Conservation (phyloP, 2,113 vertebrate species). For the Oreochromis tanganicae region DNA sequence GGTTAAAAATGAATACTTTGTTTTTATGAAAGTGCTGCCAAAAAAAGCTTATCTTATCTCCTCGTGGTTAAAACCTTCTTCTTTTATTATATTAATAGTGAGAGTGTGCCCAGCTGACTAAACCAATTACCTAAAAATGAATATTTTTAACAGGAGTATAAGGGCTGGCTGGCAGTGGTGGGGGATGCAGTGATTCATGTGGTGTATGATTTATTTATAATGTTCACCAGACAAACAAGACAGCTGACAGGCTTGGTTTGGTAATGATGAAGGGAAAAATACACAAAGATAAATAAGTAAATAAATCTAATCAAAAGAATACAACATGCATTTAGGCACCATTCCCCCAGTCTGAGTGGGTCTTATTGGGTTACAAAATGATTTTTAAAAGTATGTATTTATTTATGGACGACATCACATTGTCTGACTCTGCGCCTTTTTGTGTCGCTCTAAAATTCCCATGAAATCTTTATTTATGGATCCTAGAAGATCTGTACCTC, state of each 20-base stretch:
- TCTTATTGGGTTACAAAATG: background rate
- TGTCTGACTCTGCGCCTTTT: background rate
- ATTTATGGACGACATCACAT: background rate
- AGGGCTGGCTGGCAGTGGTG: background rate
- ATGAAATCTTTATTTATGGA: background rate
- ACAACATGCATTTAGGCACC: background rate
- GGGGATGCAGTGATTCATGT: background rate
- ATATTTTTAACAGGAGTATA: background rate
- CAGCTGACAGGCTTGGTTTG: background rate
- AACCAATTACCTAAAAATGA: background rate
- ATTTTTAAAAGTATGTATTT: background rate
- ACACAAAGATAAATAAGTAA: background rate
- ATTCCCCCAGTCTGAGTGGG: background rate
- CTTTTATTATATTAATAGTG: background rate
- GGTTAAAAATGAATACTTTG: background rate
- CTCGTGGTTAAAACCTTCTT: background rate
- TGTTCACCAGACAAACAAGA: background rate
- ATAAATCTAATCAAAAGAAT: background rate
- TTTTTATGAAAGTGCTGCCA: background rate
- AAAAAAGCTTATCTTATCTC: background rate
- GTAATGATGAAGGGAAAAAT: background rate
- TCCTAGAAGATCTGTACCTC: background rate
- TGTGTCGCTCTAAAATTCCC: background rate
- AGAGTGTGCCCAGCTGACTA: background rate
- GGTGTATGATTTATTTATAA: background rate